Percentiles rank a stretch among this genome's conserved stretches.
These are phyloP conservation scores for Gastracanthus pulcherrimus DNA, from an alignment of 2,888 invertebrate species.

Conservation along the genomic window DNA sequence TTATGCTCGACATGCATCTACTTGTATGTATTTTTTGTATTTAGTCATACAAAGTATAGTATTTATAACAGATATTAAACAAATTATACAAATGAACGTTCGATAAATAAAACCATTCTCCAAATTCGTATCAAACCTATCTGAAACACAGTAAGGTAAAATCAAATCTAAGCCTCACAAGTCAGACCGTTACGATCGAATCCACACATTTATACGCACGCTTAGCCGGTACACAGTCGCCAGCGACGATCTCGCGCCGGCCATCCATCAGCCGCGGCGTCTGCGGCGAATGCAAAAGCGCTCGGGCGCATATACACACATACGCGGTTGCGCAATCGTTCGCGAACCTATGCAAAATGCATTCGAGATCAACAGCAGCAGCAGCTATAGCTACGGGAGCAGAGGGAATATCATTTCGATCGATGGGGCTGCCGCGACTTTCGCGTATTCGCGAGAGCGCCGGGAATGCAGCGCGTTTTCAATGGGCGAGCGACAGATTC, in stretches of 20 bases:
- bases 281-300: slow-evolving; percentile 7
- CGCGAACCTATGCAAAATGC: not conserved
- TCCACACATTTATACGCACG: not conserved
- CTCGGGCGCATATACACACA: not conserved
- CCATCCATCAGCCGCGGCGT: slow-evolving; percentile 9
- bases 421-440: not conserved
- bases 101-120: too few relatives aligned
- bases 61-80: too few relatives aligned
- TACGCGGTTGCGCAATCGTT: slow-evolving; percentile 16
- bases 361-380: too few relatives aligned
- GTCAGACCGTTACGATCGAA: not conserved
- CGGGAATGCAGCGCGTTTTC: not conserved
- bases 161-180: not conserved
- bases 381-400: too few relatives aligned
- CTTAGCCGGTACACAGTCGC: too few relatives aligned
- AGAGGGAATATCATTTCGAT: slow-evolving; percentile 27
- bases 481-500: slow-evolving; percentile 8
- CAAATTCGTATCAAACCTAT: too few relatives aligned
- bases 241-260: slow-evolving; percentile 4
- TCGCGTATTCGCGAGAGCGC: not conserved
- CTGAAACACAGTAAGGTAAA: too few relatives aligned
- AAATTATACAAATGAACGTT: too few relatives aligned
- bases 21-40: too few relatives aligned
- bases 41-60: too few relatives aligned
- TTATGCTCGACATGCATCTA: too few relatives aligned